A percentile compares a stretch with the other conserved stretches of the same genome.
Evolutionary conservation across 2,113 vertebrate species (phyloP).

Genomic region (Centrocercus urophasianus): DNA sequence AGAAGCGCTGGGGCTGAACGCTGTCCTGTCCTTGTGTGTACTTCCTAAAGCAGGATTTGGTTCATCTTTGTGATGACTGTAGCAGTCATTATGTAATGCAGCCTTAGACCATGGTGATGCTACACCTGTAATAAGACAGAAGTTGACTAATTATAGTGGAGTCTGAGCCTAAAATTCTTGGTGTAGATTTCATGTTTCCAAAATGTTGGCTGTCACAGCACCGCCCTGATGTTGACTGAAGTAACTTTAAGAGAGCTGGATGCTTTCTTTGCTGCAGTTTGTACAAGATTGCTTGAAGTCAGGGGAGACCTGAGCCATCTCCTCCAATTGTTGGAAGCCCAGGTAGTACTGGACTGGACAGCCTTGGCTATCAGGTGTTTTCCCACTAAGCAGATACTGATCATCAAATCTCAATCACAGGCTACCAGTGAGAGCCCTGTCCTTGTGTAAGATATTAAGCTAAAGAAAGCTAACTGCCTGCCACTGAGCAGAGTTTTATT

Average conservation of each 20-base stretch:
- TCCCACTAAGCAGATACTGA: background rate
- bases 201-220: background rate
- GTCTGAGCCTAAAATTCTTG: constrained; percentile 40
- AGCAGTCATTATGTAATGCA: constrained; percentile 52
- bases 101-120: constrained; percentile 32
- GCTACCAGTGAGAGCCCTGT: background rate
- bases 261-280: background rate
- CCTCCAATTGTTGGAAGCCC: background rate
- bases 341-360: rapidly evolving
- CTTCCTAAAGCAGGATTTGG: constrained; percentile 44
- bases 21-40: background rate
- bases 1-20: background rate
- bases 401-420: background rate
- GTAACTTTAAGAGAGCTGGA: background rate
- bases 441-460: background rate
- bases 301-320: background rate
- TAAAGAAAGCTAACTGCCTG: background rate
- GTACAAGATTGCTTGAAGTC: background rate
- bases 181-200: background rate
- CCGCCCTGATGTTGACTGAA: constrained; percentile 9
- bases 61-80: constrained; percentile 18
- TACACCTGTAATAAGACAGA: constrained; percentile 41
- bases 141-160: constrained; percentile 59
- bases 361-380: background rate
- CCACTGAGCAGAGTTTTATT: background rate